Percentiles rank a stretch among this genome's conserved stretches.
These are phyloP conservation scores for Anabacerthia variegaticeps DNA, from an alignment of 2,797 vertebrate species.

Conservation along the genomic window DNA sequence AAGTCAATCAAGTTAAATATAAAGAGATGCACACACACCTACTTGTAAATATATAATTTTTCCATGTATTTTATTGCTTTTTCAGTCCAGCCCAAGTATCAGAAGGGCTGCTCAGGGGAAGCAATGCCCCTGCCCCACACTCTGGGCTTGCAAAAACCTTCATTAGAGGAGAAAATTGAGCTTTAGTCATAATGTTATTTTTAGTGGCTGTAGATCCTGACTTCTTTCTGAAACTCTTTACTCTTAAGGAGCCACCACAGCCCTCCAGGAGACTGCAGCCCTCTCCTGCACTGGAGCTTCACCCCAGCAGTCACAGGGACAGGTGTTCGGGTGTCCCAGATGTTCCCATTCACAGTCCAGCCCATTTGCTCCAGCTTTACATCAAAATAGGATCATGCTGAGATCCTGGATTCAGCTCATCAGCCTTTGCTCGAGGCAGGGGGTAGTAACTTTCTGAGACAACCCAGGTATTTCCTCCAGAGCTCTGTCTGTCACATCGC, in stretches of 20 bases:
- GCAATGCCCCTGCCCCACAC: not conserved
- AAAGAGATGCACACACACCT: not conserved
- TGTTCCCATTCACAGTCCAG: not conserved
- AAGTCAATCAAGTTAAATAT: not conserved
- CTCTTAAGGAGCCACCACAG: not conserved
- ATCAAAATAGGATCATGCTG: not conserved
- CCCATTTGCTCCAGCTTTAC: not conserved
- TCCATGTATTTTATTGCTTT: not conserved
- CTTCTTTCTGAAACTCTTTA: not conserved
- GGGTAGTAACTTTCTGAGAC: not conserved
- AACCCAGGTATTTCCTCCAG: constrained; percentile 32
- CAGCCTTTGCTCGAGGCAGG: not conserved
- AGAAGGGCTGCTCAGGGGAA: not conserved
- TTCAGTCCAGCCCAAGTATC: not conserved
- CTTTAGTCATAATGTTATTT: not conserved
- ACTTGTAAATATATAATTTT: not conserved
- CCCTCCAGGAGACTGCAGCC: not conserved
- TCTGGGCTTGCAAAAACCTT: not conserved
- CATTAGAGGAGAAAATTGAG: not conserved
- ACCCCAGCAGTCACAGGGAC: accelerated
- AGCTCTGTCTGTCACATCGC: not conserved
- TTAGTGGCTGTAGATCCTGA: not conserved
- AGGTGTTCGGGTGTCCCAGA: not conserved
- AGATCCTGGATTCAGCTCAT: not conserved
- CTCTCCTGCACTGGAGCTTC: not conserved